These are phyloP conservation scores for Podarcis lilfordi DNA, from an alignment of 2,797 vertebrate species.

Conservation along the genomic window DNA sequence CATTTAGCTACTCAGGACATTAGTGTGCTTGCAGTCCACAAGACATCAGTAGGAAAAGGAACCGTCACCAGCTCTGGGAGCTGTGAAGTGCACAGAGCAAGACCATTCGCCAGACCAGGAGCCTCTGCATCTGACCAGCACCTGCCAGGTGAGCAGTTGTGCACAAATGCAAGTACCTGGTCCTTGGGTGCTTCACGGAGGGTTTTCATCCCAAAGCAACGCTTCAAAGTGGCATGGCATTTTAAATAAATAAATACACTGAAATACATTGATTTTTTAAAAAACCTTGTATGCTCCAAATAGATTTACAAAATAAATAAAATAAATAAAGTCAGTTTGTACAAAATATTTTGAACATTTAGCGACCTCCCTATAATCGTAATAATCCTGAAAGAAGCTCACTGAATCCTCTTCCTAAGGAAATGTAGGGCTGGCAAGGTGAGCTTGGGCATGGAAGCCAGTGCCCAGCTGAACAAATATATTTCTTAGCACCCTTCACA, in stretches of 20 bases:
- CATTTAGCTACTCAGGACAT: not conserved
- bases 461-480: no score
- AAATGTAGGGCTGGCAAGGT: no score
- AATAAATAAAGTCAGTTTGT: slow-evolving; percentile 59
- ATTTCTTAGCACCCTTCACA: no score
- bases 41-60: not conserved
- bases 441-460: no score
- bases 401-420: not conserved
- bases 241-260: not conserved
- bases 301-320: slow-evolving; percentile 55
- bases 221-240: not conserved
- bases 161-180: no score
- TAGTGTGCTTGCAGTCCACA: not conserved
- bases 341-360: not conserved
- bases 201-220: not conserved
- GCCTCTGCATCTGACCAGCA: not conserved
- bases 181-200: no score
- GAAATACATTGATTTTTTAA: not conserved
- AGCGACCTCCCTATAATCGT: not conserved
- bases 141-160: no score
- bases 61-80: not conserved
- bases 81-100: no score
- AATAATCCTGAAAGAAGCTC: no score
- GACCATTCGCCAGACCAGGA: no score
- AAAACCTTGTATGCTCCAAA: not conserved